Evolutionary conservation across 1,140 invertebrate genomes (phyloP), one percentile per base, ranked within the genome.

Genomic region (Linepithema humile): DNA sequence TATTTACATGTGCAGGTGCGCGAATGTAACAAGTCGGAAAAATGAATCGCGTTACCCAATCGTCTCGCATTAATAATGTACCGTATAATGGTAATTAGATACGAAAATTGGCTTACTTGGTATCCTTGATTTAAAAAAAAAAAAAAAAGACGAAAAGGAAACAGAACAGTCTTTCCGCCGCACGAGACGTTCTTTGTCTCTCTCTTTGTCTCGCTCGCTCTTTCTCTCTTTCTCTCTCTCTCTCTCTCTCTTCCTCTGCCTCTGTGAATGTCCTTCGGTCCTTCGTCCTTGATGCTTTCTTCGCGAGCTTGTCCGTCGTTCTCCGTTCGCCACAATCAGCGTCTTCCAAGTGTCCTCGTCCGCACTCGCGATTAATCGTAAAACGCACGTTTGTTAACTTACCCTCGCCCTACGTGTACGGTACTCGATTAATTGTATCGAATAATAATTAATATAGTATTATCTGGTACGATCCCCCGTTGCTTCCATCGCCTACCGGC

Each of bases 391-490:
- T 89, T 82, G 67, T 92, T 90, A 90, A 85, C 53, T 57, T 83
- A 85, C 55, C 78, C 69, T 78, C 73, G 69, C 74, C 64, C 57
- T 88, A 88, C 60, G 40, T 75, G 62, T 82, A 70, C 43, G 65
- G 85, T 89, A 91, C 72, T 89, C 89, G 85, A 90, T 92, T 91
- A 92, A 91, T 93, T 91, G 92, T 89, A 88, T 91, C 91, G 91
- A n/a, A 93, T 90, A 93, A 93, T 93, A 87, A 92, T 84, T 85
- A 90, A 85, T 93, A 78, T 91, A 93, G 89, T 92, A 92, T 93
- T 93, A 93, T 92, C 89, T 92, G 88, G 88, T 91, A 92, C 90
- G 87, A 92, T 93, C 87, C 92, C 88, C 91, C 67, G 50, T 70
- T 89, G 87, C 90, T 88, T 75, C 77, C 87, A 84, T 84, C 90